Evolutionary conservation across 2,797 vertebrate species (phyloP), one percentile per base, ranked within the genome.

Genomic region (Hephaestus fuliginosus): DNA sequence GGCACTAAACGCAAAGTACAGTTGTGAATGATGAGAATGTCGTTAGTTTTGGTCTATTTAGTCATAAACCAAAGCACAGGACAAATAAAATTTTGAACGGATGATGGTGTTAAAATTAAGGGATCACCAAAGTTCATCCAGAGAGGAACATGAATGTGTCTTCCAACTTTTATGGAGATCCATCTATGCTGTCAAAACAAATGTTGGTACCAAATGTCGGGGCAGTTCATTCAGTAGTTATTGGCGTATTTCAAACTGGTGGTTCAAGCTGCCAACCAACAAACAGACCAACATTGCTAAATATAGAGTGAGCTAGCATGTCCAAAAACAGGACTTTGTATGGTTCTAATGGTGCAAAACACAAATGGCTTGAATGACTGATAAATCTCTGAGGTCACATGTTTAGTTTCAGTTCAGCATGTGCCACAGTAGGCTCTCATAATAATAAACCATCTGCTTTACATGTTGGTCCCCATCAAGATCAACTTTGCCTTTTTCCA

Each of bases 391-490:
- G 18, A 20, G n/a, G n/a, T 79, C 49, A 15, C 17, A 53, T 52
- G 39, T 79, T 74, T 62, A 63, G 58, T 17, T 33, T 56, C 68
- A 56, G 70, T 68, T 25, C 65, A 81, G 17, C 69, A 75, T 69
- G 51, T 70, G 61, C 71, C 70, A 78, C 66, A 80, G 73, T 64
- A 55, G 46, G 63, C 52, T 74, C 57, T 63, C 68, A 56, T 73
- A 76, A 58, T 52, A 81, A 76, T 64, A 73, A 70, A 74, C 71
- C 86, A 81, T 83, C 87, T 86, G 80, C 67, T 70, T 84, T 71
- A 85, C 75, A 73, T 79, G 76, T 73, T 86, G 17, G 33, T 76
- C 67, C 58, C 65, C 44, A 65, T 81, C 52, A 70, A 58, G 66
- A 46, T 81, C 65, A 73, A 39, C 33, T 55, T 64, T 65, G 65